Evolutionary conservation across 2,888 invertebrate species (phyloP).

Genomic region (Rhagium mordax): DNA sequence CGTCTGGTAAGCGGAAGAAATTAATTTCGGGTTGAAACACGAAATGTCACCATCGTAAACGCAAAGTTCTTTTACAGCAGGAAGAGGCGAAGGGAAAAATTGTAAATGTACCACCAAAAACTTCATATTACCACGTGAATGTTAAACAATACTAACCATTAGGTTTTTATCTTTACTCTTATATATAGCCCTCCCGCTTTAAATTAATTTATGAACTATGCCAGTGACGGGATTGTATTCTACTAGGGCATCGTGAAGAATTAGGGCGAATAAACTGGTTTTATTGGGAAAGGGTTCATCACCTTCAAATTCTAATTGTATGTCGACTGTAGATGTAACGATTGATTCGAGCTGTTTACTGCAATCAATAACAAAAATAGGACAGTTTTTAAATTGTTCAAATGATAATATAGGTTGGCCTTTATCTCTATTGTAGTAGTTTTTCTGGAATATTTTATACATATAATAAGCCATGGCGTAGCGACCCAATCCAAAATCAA

Average conservation of each 20-base stretch:
- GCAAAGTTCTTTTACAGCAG: background rate
- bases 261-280: background rate
- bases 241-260: background rate
- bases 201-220: background rate
- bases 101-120: background rate
- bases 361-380: background rate
- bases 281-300: background rate
- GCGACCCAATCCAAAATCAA: background rate
- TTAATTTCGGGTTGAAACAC: too few relatives aligned
- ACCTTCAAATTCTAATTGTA: slow-evolving; percentile 13
- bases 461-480: background rate
- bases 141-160: background rate
- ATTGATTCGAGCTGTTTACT: background rate
- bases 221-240: background rate
- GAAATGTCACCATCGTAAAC: background rate
- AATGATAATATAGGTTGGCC: background rate
- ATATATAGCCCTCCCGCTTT: background rate
- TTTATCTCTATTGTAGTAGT: background rate
- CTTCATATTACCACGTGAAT: background rate
- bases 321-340: background rate
- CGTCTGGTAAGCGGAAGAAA: too few relatives aligned
- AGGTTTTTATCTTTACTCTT: background rate
- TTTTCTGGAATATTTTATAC: background rate
- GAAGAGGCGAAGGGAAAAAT: background rate
- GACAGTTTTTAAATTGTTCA: background rate